phyloP scores from a whole-genome alignment of 2,113 vertebrate species.

The Jacana jacana region DNA sequence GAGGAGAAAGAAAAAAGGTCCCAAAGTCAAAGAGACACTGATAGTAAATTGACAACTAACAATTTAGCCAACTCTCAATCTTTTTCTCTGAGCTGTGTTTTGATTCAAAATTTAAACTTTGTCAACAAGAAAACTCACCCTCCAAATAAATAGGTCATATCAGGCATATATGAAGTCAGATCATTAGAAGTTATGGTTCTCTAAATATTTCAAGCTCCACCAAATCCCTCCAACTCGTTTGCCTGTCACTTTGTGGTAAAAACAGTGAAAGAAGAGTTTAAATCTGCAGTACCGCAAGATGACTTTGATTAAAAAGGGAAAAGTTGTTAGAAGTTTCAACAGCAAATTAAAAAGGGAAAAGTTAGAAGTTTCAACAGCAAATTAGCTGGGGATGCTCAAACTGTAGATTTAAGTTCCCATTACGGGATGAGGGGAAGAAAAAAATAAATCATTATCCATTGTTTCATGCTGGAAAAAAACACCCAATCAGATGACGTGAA shows the following conservation, averaged over 20 bases:
- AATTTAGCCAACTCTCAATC: accelerated
- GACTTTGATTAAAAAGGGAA: neutral
- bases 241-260: neutral
- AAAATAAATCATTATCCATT: neutral
- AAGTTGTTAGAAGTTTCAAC: neutral
- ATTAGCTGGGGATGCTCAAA: neutral
- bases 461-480: neutral
- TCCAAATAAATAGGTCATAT: neutral
- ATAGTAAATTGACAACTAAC: accelerated
- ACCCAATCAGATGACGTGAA: neutral
- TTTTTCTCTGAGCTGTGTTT: neutral
- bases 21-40: neutral
- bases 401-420: neutral
- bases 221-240: neutral
- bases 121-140: neutral
- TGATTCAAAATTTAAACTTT: neutral
- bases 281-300: neutral
- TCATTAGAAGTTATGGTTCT: neutral
- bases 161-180: neutral
- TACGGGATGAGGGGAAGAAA: neutral
- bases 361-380: neutral
- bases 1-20: neutral
- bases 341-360: neutral
- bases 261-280: neutral
- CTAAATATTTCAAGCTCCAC: neutral